A percentile compares a stretch with the other conserved stretches of the same genome.
phyloP scores from a whole-genome alignment of 2,797 vertebrate genomes.

The Pagetopsis macropterus region DNA sequence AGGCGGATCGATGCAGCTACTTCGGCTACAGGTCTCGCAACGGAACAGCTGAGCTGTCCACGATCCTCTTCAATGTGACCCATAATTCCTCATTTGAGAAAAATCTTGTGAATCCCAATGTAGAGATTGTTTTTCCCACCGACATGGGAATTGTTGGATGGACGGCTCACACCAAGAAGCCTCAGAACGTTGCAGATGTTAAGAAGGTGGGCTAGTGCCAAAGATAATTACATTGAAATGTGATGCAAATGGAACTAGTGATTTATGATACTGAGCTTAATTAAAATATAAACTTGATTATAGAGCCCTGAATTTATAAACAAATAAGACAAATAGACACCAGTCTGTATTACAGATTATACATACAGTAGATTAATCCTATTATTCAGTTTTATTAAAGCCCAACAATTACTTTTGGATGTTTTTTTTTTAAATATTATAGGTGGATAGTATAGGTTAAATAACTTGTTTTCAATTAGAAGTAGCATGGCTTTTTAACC shows the following conservation, averaged over 20 bases:
- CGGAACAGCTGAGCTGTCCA: constrained; percentile 86
- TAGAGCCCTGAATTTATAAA: too few relatives aligned
- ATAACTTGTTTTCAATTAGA: background rate
- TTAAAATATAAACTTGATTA: too few relatives aligned
- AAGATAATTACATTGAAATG: too few relatives aligned
- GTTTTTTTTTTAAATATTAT: too few relatives aligned
- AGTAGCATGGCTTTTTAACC: background rate
- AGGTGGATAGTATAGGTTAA: too few relatives aligned
- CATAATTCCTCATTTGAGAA: constrained; percentile 85
- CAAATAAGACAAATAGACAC: too few relatives aligned
- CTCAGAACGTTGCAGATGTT: constrained; percentile 88
- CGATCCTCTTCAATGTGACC: constrained; percentile 88
- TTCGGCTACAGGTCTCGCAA: constrained; percentile 86
- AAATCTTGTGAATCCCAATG: constrained; percentile 86
- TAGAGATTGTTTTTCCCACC: constrained; percentile 90
- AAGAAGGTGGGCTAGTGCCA: constrained; percentile 85
- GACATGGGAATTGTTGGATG: constrained; percentile 91
- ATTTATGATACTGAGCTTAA: too few relatives aligned
- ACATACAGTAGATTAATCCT: too few relatives aligned
- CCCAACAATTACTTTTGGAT: too few relatives aligned
- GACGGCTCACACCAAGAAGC: constrained; percentile 89
- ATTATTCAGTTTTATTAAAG: too few relatives aligned
- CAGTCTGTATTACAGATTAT: too few relatives aligned
- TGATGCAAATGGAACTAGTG: too few relatives aligned
- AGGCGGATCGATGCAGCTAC: constrained; percentile 90